These are phyloP conservation scores for Brassicogethes aeneus DNA, from an alignment of 2,888 invertebrate genomes.

Conservation along the genomic window DNA sequence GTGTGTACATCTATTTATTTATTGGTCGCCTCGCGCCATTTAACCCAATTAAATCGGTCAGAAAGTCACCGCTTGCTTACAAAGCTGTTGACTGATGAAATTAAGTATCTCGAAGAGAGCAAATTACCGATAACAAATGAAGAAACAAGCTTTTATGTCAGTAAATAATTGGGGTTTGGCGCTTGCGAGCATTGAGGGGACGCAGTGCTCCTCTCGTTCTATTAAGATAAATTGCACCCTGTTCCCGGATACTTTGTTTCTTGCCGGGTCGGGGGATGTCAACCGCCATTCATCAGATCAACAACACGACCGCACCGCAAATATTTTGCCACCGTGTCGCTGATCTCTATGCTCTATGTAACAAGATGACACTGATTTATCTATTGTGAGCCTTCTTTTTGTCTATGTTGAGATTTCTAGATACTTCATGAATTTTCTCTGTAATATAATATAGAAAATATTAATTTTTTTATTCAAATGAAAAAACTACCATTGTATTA, in stretches of 20 bases:
- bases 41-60: no score
- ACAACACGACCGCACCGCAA: constrained; percentile 1
- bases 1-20: no score
- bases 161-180: constrained; percentile 22
- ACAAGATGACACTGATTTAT: no score
- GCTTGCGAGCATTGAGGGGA: constrained; percentile 11
- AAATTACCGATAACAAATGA: constrained; percentile 22
- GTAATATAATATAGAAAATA: no score
- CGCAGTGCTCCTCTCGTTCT: constrained; percentile 16
- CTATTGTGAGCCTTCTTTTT: no score
- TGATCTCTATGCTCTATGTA: not conserved
- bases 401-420: no score
- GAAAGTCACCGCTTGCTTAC: not conserved
- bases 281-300: not conserved
- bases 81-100: constrained; percentile 13
- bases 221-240: constrained; percentile 22
- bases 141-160: constrained; percentile 24
- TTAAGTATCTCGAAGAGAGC: constrained; percentile 14
- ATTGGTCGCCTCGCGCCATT: no score
- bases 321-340: not conserved
- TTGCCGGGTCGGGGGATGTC: constrained; percentile 3
- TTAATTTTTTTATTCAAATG: no score
- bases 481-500: no score
- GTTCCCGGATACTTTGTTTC: no score
- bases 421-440: no score